These are phyloP conservation scores for Rallus limicola DNA, from an alignment of 2,113 vertebrate genomes.

Conservation along the genomic window DNA sequence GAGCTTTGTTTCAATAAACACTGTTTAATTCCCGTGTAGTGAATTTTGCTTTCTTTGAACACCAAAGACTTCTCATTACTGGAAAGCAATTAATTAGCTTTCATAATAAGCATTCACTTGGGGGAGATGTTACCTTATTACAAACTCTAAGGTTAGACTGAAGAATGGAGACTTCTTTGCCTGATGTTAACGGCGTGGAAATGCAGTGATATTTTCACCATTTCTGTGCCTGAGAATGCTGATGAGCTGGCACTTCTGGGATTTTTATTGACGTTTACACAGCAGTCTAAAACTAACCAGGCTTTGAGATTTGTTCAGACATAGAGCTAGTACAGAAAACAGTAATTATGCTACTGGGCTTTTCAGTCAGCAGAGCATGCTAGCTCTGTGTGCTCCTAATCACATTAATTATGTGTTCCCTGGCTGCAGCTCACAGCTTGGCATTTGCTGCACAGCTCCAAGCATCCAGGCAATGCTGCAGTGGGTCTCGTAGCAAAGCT, in stretches of 20 bases:
- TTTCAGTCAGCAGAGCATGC: conserved; percentile 74
- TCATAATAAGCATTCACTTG: conserved; percentile 78
- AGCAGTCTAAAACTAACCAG: conserved; percentile 77
- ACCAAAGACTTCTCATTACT: conserved; percentile 73
- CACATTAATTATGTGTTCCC: conserved; percentile 77
- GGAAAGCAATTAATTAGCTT: conserved; percentile 83
- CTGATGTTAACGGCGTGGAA: conserved; percentile 62
- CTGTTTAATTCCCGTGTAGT: conserved; percentile 61
- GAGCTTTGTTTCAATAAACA: conserved; percentile 78
- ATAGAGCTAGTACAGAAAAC: conserved; percentile 78
- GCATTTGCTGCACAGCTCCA: conserved; percentile 61
- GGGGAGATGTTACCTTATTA: conserved; percentile 77
- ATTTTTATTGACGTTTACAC: conserved; percentile 81
- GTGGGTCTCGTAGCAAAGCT: neutral
- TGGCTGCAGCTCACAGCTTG: conserved; percentile 69
- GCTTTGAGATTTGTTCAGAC: conserved; percentile 80
- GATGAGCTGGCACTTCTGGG: conserved; percentile 75
- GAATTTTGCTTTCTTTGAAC: conserved; percentile 77
- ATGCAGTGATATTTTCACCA: conserved; percentile 63
- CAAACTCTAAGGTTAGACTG: conserved; percentile 66
- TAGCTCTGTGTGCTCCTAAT: conserved; percentile 77
- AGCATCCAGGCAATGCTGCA: conserved; percentile 34
- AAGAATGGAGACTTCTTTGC: conserved; percentile 57
- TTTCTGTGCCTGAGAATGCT: conserved; percentile 72
- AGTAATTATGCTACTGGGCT: conserved; percentile 80